A percentile compares a stretch with the other conserved stretches of the same genome.
Evolutionary conservation across 2,797 vertebrate species (phyloP).

Genomic region (Darevskia mixta): DNA sequence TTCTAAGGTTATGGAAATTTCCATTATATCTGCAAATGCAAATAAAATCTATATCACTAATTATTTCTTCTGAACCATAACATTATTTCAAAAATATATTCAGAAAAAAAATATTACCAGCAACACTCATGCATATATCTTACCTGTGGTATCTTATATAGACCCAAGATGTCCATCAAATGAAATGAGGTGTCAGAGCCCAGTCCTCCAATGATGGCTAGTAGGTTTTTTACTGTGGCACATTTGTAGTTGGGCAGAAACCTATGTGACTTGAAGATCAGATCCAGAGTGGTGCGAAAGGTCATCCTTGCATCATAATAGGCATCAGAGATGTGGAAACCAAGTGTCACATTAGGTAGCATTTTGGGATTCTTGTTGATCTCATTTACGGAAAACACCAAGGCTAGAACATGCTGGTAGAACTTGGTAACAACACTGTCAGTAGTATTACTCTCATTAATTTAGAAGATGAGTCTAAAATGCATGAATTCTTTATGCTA

Average conservation of each 20-base stretch:
- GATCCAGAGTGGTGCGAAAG: background rate
- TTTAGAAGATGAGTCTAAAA: background rate
- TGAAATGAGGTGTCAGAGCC: background rate
- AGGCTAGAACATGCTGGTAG: conserved; percentile 1
- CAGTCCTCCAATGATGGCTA: background rate
- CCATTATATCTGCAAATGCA: too few relatives aligned
- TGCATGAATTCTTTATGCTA: too few relatives aligned
- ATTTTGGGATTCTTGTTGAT: background rate
- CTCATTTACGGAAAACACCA: background rate
- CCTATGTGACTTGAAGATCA: background rate
- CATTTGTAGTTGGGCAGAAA: background rate
- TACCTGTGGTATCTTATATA: conserved; percentile 14
- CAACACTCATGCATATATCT: too few relatives aligned
- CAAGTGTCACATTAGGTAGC: background rate
- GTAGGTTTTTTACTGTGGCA: background rate
- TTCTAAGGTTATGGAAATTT: too few relatives aligned
- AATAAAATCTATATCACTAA: too few relatives aligned
- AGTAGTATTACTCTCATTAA: background rate
- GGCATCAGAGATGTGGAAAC: conserved; percentile 5
- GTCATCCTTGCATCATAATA: background rate
- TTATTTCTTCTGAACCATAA: background rate
- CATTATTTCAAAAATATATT: background rate
- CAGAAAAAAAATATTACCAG: background rate
- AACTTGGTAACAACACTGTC: background rate
- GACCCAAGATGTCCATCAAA: background rate